Evolutionary conservation across 2,888 invertebrate genomes (phyloP).

Genomic region (Epinotia nisella): DNA sequence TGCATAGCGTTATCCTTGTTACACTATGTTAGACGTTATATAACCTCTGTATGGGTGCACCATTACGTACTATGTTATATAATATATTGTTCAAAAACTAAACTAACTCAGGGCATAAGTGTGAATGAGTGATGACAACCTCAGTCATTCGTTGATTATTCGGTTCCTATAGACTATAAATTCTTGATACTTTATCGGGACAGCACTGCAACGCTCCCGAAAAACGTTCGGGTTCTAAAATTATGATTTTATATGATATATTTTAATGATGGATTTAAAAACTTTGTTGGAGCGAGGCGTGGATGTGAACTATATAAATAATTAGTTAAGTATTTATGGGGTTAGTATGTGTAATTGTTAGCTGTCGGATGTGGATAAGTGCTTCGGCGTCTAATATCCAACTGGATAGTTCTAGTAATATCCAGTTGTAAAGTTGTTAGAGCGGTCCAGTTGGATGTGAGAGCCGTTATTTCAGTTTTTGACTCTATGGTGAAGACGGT

Average conservation of each 20-base stretch:
- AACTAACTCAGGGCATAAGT: background rate
- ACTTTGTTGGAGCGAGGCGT: background rate
- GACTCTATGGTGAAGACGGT: constrained; percentile 28
- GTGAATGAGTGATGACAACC: background rate
- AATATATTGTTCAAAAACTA: no score
- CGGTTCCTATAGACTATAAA: no score
- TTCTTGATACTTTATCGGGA: background rate
- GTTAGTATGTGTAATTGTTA: constrained; percentile 43
- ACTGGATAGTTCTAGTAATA: constrained; percentile 3
- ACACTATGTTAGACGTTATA: no score
- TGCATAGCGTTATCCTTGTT: no score
- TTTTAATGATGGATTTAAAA: background rate
- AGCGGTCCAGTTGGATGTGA: background rate
- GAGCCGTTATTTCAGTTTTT: constrained; percentile 13
- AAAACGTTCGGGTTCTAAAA: background rate
- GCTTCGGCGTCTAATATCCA: background rate
- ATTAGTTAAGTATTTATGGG: constrained; percentile 45
- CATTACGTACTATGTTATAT: background rate
- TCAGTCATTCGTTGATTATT: background rate
- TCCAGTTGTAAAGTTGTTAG: background rate
- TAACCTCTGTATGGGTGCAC: no score
- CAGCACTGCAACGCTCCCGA: background rate
- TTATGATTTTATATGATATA: constrained; percentile 11
- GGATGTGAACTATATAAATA: constrained; percentile 41
- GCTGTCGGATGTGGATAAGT: constrained; percentile 29